Base-by-base conservation (phyloP, 2,113 vertebrate species). In the Larimichthys crocea region DNA sequence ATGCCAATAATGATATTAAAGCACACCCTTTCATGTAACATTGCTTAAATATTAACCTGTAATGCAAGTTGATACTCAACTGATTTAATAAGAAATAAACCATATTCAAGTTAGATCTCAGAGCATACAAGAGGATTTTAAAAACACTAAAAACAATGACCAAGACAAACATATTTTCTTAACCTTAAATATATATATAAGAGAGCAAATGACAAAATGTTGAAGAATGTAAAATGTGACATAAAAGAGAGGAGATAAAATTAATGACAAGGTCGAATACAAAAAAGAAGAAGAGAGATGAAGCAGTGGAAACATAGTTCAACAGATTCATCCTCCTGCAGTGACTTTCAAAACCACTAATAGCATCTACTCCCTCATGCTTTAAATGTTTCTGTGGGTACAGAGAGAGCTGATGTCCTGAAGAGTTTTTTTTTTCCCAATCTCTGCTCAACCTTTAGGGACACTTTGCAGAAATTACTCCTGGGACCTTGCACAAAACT, bases 371-470 rank as follows among this genome's bases (percentile, higher is more conserved):
- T 92, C 83, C 74, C 57, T 77, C 67, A 65, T 74, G 91, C 68
- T 83, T 81, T 82, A 80, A 85, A 74, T 73, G 71, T 76, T 86
- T 90, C 88, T 85, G 74, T 60, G 74, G 81, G 61, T 70, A 73
- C 71, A 73, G 56, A 69, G 44, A 78, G 80, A 63, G 68, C 74
- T 88, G 79, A 64, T 79, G 80, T 89, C 59, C 64, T 19, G 42
- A 76, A 68, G 78, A 87, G 80, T 87, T 89, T 88, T 53, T 31
- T 26, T 26, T 80, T 79, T 59, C 73, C 35, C 78, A 76, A 73
- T 88, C 72, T 89, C 57, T 59, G 65, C 55, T 72, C 55, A 81
- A 89, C 76, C 86, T 90, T 76, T 73, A 46, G 86, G 85, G 87
- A 88, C 64, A 83, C 49, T 75, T 66, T 60, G 74, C 57, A 46